Evolutionary conservation across 1,140 invertebrate genomes (phyloP).

Genomic region (Pogonus chalceus): DNA sequence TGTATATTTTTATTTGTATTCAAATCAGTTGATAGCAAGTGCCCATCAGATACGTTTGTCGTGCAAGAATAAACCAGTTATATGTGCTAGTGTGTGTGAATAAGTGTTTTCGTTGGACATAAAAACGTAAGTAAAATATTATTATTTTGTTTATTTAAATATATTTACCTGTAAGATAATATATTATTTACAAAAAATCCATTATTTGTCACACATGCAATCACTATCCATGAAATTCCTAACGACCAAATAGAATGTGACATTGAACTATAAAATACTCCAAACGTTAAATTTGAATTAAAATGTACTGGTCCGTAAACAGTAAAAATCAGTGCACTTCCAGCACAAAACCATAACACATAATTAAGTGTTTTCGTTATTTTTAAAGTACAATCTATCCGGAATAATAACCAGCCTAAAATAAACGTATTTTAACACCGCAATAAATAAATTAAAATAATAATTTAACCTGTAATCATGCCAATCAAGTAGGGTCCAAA

Average conservation of each 20-base stretch:
- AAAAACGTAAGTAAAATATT: no score
- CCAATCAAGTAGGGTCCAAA: conserved; percentile 38
- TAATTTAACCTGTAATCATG: conserved; percentile 34
- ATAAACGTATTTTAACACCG: no score
- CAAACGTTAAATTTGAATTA: conserved; percentile 29
- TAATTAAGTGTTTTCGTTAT: not conserved
- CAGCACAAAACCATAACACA: conserved; percentile 27
- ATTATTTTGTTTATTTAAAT: no score
- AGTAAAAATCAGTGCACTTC: conserved; percentile 27
- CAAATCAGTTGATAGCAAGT: no score
- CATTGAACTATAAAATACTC: conserved; percentile 41
- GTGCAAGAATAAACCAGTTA: no score
- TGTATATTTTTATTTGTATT: no score
- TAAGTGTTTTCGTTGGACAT: no score
- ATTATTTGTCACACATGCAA: conserved; percentile 40
- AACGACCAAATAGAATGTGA: conserved; percentile 42
- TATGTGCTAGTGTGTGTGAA: no score
- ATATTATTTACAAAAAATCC: conserved; percentile 15
- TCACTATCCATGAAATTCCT: conserved; percentile 40
- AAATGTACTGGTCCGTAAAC: conserved; percentile 34
- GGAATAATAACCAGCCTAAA: not conserved
- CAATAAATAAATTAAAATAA: conserved; percentile 34
- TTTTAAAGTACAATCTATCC: conserved; percentile 1
- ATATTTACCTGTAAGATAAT: not conserved
- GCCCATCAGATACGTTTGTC: no score